phyloP scores from a whole-genome alignment of 2,888 invertebrate species.

The Sinohyriopsis cumingii region DNA sequence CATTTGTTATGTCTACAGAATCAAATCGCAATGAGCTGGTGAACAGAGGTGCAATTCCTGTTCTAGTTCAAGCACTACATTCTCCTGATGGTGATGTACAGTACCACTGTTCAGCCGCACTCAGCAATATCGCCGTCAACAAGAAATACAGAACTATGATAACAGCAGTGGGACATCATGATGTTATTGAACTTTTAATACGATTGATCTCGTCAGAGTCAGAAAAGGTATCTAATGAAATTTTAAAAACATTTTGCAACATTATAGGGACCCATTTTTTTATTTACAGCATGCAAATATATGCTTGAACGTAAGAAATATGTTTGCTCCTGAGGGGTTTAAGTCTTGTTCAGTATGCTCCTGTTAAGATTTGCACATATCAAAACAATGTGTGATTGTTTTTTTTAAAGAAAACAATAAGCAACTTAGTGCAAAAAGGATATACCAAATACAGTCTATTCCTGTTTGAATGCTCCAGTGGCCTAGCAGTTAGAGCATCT shows the following conservation, averaged over 20 bases:
- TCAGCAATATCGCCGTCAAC: slow-evolving; percentile 64
- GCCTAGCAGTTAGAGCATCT: no score
- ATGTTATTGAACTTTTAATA: slow-evolving; percentile 52
- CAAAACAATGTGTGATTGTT: no score
- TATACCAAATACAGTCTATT: no score
- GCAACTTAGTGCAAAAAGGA: no score
- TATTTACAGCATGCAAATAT: neutral
- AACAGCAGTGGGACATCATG: slow-evolving; percentile 63
- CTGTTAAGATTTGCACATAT: no score
- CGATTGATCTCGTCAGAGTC: slow-evolving; percentile 35
- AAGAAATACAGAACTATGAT: slow-evolving; percentile 62
- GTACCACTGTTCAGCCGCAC: slow-evolving; percentile 62
- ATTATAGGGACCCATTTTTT: neutral
- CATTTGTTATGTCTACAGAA: slow-evolving; percentile 40
- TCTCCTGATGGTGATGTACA: slow-evolving; percentile 55
- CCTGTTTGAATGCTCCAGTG: no score
- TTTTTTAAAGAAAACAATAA: no score
- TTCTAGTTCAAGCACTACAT: slow-evolving; percentile 55
- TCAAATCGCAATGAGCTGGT: slow-evolving; percentile 57
- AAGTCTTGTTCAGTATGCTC: no score
- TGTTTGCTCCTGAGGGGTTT: no score
- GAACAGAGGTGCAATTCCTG: slow-evolving; percentile 55
- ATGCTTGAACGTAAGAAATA: no score
- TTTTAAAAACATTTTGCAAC: neutral
- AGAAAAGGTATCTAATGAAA: slow-evolving; percentile 33